Evolutionary conservation across 2,113 vertebrate species (phyloP), one percentile per base, ranked within the genome.

Genomic region (Calypte anna): DNA sequence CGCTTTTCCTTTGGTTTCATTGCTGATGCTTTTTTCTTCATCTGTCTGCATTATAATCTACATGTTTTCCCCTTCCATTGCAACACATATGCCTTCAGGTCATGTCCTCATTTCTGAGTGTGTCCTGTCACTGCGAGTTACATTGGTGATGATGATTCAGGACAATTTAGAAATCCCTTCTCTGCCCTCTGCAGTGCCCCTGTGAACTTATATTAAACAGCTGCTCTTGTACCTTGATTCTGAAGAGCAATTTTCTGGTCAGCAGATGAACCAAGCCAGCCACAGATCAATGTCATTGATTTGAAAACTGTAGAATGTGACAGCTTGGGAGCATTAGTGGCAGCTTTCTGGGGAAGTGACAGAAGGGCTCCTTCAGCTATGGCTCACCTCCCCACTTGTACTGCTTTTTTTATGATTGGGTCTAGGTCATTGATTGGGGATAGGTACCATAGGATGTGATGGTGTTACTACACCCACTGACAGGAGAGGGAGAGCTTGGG

Each of bases 261-360:
- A 75, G 66, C 70, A 68, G 36, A 68, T n/a, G 40, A 87, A 22
- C 58, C 17, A 12, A 79, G 40, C 23, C 36, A 76, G 44, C 70
- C 54, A 62, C 54, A 68, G 87, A 87, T 96, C 75, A 68, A 62
- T 95, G 78, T 7, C 68, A 86, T 81, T 73, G 86, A 91, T 51
- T 70, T 63, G 30, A 66, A 96, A 83, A 83, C 8, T 48, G 59
- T 19, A 54, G n/a, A 40, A 16, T 61, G 48, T 58, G 80, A 62
- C 68, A 86, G 59, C 86, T 69, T 66, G 68, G 75, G 61, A 69
- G 62, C 31, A 28, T 27, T 53, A 74, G 54, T 46, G 66, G 40
- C 78, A 79, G 66, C 31, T 63, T 81, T 62, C 40, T 50, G 76
- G 63, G 50, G 40, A 77, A 44, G 72, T 48, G 75, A 69, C 67